phyloP scores from a whole-genome alignment of 2,797 vertebrate species.

The Periparus ater region DNA sequence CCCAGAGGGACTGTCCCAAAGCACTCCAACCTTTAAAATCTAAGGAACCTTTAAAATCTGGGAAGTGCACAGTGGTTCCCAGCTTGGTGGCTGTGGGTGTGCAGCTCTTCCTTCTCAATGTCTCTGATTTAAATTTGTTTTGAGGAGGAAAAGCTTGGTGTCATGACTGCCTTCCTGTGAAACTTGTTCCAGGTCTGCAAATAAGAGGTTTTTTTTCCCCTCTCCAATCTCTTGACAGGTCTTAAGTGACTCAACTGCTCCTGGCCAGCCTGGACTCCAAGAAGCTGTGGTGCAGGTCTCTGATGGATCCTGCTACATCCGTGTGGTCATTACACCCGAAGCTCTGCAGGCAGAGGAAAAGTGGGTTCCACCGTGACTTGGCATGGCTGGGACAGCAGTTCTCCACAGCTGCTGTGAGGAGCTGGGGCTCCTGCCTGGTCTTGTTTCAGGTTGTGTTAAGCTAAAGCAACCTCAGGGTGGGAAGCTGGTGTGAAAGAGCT shows the following conservation, averaged over 20 bases:
- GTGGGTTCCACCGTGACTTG: slow-evolving; percentile 3
- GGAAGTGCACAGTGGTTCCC: fast-evolving
- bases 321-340: background rate
- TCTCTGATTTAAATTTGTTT: background rate
- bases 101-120: background rate
- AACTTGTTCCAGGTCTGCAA: background rate
- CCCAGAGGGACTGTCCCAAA: background rate
- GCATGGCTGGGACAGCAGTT: background rate
- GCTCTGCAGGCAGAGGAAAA: slow-evolving; percentile 37
- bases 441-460: background rate
- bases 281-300: slow-evolving; percentile 38
- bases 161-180: fast-evolving
- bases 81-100: background rate
- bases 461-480: background rate
- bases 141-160: background rate
- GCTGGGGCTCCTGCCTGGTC: slow-evolving; percentile 3
- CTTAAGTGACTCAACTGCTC: background rate
- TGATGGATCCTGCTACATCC: slow-evolving; percentile 59
- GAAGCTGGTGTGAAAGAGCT: background rate
- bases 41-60: background rate
- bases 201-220: background rate
- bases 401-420: background rate
- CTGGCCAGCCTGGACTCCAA: background rate
- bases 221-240: slow-evolving; percentile 6
- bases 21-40: background rate